phyloP scores from a whole-genome alignment of 2,888 invertebrate species.

The Scaptomyza parva region DNA sequence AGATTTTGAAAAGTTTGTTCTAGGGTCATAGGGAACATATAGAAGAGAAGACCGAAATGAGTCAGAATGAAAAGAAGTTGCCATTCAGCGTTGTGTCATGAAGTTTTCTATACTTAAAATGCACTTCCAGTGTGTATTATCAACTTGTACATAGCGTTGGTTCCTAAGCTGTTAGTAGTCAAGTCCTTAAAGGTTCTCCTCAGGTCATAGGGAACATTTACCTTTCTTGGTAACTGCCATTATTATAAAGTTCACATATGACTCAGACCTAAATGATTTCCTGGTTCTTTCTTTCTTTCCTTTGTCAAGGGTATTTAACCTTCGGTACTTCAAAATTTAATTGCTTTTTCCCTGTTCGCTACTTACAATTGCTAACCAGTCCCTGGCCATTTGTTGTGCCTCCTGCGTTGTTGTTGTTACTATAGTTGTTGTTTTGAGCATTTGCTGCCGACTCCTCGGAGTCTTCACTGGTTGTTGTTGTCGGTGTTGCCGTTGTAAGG shows the following conservation, averaged over 20 bases:
- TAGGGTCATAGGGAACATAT: too few relatives aligned
- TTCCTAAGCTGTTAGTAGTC: neutral
- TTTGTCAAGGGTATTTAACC: slow-evolving; percentile 7
- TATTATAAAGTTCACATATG: too few relatives aligned
- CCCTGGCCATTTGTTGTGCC: slow-evolving; percentile 30
- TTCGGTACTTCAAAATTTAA: neutral
- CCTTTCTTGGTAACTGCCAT: too few relatives aligned
- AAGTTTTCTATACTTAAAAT: neutral
- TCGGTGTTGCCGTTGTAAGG: slow-evolving; percentile 77
- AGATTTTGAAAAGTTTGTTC: too few relatives aligned
- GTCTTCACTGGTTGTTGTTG: slow-evolving; percentile 50
- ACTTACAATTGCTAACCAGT: slow-evolving; percentile 82
- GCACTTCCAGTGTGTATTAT: neutral
- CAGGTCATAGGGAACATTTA: too few relatives aligned
- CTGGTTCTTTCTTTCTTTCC: neutral
- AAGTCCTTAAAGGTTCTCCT: too few relatives aligned
- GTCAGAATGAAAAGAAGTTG: neutral
- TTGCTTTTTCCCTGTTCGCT: slow-evolving; percentile 4
- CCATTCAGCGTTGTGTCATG: slow-evolving; percentile 26
- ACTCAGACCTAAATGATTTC: neutral
- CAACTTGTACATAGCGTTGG: neutral
- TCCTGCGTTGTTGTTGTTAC: slow-evolving; percentile 8
- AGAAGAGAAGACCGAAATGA: too few relatives aligned
- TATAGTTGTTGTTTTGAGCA: slow-evolving; percentile 65
- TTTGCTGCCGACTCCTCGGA: slow-evolving; percentile 49